phyloP scores from a whole-genome alignment of 2,797 vertebrate species.

The Eospalax fontanierii region DNA sequence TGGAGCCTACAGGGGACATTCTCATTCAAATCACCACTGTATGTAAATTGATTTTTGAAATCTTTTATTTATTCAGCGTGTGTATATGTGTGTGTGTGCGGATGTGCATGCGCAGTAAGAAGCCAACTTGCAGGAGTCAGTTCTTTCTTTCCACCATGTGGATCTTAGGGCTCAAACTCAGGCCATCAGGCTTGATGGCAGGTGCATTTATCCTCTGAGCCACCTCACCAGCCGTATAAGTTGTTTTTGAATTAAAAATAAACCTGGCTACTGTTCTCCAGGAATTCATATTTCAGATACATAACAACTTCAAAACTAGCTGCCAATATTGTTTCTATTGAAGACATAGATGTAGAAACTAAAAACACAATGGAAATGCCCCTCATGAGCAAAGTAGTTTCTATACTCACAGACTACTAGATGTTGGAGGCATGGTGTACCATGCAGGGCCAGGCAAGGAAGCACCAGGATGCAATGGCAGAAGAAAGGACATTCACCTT shows the following conservation, averaged over 20 bases:
- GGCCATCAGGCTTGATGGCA: too few relatives aligned
- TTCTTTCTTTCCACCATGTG: too few relatives aligned
- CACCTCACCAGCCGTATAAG: not conserved
- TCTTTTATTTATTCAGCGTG: not conserved
- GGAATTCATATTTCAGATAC: conserved; percentile 39
- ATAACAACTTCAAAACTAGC: not conserved
- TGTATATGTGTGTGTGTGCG: too few relatives aligned
- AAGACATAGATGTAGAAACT: not conserved
- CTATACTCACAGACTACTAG: not conserved
- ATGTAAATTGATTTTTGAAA: too few relatives aligned
- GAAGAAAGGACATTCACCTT: not conserved
- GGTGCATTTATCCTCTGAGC: too few relatives aligned
- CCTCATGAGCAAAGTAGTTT: not conserved
- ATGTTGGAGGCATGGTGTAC: not conserved
- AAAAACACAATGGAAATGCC: not conserved
- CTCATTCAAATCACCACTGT: too few relatives aligned
- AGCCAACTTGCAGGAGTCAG: too few relatives aligned
- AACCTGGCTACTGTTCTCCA: conserved; percentile 3
- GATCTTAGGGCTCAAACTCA: too few relatives aligned
- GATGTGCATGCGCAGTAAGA: too few relatives aligned
- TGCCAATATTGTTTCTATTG: not conserved
- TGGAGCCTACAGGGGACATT: too few relatives aligned
- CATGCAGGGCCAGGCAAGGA: not conserved
- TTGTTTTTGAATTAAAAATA: conserved; percentile 36
- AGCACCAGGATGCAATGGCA: not conserved